Base-by-base conservation (phyloP, 2,888 invertebrate species). In the Trichopoda pennipes region DNA sequence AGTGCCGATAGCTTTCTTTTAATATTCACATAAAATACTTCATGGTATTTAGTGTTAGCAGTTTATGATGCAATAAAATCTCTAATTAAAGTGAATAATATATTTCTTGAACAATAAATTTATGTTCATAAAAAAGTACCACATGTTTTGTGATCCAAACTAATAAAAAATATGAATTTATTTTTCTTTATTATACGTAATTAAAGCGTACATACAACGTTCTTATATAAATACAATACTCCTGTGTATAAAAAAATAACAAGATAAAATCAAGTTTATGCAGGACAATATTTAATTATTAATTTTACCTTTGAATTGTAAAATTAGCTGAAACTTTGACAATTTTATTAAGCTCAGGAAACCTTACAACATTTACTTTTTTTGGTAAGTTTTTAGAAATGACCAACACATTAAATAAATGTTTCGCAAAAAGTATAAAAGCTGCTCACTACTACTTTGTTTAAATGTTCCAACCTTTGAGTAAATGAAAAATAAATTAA, bases 21-120 rank as follows among this genome's bases (percentile, higher is more conserved):
- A 12, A 38, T 12, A 10, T 12, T 3, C 10, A 38, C 12, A 12
- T 38, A 38, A 12, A 12, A 38, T 9, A 9, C 35, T 35, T 8
- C 7, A 38, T 38, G 1, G 2, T 12, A 12, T 1, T 1, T 12
- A 38, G 12, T 32, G 14, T 28, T 47, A 47, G 17, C 17, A 51
- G 35, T 14, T 60, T 42, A 28, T 28, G 32, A 61, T 32, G 14
- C 44, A 63, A 75, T 56, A 60, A 75, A 58, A 32, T 66, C 17
- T 51, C 66, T 75, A 58, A 75, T 75, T 75, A 75, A 75, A 66
- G 3, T 3, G 19, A 75, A 66, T 51, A 28, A 38, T 38, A 61
- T 60, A 21, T 42, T 35, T 19, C 32, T 16, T 17, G 21, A 42
- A 28, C n/a, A 17, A 42, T 14, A 63, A 44, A 44, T 63, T 73